A percentile compares a stretch with the other conserved stretches of the same genome.
phyloP scores from a whole-genome alignment of 2,888 invertebrate species.

The Chouioia cunea region DNA sequence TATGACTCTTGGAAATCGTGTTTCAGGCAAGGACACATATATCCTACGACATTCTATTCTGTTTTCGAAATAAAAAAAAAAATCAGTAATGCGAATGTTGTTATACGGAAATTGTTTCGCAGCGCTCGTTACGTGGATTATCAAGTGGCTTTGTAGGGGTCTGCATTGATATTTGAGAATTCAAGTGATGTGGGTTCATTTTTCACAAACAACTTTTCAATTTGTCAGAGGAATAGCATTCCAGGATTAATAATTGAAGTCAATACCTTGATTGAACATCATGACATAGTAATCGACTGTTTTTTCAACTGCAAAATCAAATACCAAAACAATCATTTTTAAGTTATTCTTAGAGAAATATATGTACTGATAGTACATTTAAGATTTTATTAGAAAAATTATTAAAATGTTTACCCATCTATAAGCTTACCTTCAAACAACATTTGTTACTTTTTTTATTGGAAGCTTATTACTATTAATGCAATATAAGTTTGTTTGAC shows the following conservation, averaged over 20 bases:
- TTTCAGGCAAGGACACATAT: constrained; percentile 21
- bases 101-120: too few species aligned
- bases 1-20: constrained; percentile 17
- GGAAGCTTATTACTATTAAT: too few species aligned
- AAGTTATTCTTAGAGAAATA: neutral
- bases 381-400: too few species aligned
- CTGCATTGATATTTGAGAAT: too few species aligned
- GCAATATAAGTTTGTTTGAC: too few species aligned
- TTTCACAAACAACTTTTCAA: too few species aligned
- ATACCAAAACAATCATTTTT: constrained; percentile 33
- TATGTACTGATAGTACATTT: too few species aligned
- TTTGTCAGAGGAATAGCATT: constrained; percentile 35
- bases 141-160: too few species aligned
- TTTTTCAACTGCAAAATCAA: constrained; percentile 49
- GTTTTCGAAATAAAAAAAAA: neutral
- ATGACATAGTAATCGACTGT: constrained; percentile 48
- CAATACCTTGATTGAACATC: constrained; percentile 48
- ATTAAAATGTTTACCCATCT: too few species aligned
- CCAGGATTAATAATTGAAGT: constrained; percentile 43
- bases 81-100: too few species aligned
- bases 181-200: neutral
- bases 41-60: neutral
- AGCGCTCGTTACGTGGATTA: too few species aligned
- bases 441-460: constrained; percentile 2
- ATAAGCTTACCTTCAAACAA: neutral